Evolutionary conservation across 2,113 vertebrate genomes (phyloP).

Genomic region (Lophotis ruficrista): DNA sequence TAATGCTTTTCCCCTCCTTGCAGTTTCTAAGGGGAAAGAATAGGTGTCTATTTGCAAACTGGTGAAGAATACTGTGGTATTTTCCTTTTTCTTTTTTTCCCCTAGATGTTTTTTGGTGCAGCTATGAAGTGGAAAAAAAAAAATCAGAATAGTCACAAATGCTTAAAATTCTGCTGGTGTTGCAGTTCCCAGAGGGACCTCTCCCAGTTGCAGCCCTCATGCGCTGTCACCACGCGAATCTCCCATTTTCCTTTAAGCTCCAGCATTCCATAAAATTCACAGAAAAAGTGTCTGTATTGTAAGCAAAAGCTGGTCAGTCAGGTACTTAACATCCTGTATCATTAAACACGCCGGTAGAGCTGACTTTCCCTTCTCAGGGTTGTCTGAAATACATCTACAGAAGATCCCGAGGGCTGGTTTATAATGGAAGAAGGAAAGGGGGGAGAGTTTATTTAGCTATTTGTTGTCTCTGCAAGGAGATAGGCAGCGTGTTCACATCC

Average conservation of each 20-base stretch:
- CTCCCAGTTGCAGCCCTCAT: constrained; percentile 16
- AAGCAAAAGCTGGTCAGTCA: constrained; percentile 22
- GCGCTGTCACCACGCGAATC: background rate
- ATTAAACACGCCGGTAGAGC: background rate
- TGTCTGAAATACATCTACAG: background rate
- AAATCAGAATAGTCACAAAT: background rate
- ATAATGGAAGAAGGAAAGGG: background rate
- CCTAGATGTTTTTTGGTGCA: background rate
- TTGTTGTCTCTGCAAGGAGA: background rate
- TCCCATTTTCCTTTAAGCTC: constrained; percentile 20
- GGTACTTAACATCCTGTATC: constrained; percentile 41
- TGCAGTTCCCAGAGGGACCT: background rate
- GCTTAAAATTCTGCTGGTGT: background rate
- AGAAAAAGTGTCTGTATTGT: constrained; percentile 29
- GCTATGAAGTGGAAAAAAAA: background rate
- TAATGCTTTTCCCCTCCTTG: background rate
- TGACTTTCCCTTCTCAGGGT: background rate
- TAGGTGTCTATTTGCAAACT: background rate
- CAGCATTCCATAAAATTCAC: constrained; percentile 34
- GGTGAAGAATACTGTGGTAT: background rate
- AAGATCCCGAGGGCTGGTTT: background rate
- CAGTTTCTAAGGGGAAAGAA: background rate
- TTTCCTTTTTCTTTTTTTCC: background rate
- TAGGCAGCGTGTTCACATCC: fast-evolving
- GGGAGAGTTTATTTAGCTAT: background rate